These are phyloP conservation scores for Dasyprocta punctata DNA, from an alignment of 2,113 vertebrate species.

Conservation along the genomic window DNA sequence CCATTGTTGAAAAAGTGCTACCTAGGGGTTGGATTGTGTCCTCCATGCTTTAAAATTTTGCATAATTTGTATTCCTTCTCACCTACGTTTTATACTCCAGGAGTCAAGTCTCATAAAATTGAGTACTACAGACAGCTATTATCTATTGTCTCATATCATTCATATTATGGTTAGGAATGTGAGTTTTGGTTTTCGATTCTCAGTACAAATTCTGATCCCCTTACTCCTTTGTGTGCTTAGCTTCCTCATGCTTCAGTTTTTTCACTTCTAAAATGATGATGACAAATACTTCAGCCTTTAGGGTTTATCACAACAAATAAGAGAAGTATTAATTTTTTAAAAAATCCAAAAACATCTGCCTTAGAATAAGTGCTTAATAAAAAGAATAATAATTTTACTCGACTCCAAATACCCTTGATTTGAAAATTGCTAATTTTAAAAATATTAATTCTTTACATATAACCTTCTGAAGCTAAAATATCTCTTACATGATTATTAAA, in stretches of 20 bases:
- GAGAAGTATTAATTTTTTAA: neutral
- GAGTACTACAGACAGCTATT: neutral
- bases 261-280: neutral
- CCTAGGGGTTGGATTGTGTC: neutral
- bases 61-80: neutral
- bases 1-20: neutral
- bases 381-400: neutral
- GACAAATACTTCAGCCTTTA: neutral
- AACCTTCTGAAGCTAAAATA: neutral
- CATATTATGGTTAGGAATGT: neutral
- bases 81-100: neutral
- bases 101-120: neutral
- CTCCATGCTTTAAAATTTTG: neutral
- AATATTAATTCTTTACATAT: neutral
- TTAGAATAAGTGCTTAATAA: neutral
- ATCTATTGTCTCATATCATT: neutral
- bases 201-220: neutral
- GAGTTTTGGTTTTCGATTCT: neutral
- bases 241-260: neutral
- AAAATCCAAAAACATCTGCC: neutral
- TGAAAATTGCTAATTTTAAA: slow-evolving; percentile 8
- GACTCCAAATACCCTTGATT: neutral
- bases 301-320: neutral
- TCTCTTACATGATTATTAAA: neutral
- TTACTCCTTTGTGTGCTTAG: neutral